phyloP scores from a whole-genome alignment of 2,888 invertebrate species.

The Limnephilus lunatus region DNA sequence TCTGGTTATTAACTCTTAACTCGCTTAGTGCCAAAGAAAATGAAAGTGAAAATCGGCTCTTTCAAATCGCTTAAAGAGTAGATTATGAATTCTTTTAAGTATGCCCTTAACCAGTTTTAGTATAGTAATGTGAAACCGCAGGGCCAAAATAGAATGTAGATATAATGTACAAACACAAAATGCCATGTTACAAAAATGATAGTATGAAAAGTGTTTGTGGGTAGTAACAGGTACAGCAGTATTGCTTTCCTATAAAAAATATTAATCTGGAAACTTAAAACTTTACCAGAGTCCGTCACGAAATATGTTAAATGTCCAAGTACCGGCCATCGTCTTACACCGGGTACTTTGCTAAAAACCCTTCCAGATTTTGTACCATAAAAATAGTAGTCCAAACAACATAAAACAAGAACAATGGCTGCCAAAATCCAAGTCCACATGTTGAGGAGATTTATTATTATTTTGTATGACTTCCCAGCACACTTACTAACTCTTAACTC shows the following conservation, averaged over 20 bases:
- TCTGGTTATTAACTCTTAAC: too few relatives aligned
- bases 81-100: too few relatives aligned
- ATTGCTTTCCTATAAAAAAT: not conserved
- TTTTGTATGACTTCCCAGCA: not conserved
- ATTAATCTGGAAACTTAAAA: not conserved
- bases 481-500: not conserved
- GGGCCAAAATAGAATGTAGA: too few relatives aligned
- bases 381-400: constrained; percentile 45
- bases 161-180: too few relatives aligned
- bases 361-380: constrained; percentile 46
- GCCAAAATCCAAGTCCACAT: not conserved
- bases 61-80: too few relatives aligned
- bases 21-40: too few relatives aligned
- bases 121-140: too few relatives aligned
- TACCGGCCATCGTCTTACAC: constrained; percentile 60
- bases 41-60: too few relatives aligned
- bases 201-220: too few relatives aligned
- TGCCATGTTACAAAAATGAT: too few relatives aligned
- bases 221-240: too few relatives aligned
- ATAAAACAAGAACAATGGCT: constrained; percentile 32
- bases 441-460: not conserved
- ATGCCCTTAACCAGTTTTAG: too few relatives aligned
- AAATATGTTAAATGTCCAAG: constrained; percentile 65
- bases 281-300: constrained; percentile 58
- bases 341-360: constrained; percentile 66